Base-by-base conservation (phyloP, 2,113 vertebrate species). In the cattle (Bos taurus) region DNA sequence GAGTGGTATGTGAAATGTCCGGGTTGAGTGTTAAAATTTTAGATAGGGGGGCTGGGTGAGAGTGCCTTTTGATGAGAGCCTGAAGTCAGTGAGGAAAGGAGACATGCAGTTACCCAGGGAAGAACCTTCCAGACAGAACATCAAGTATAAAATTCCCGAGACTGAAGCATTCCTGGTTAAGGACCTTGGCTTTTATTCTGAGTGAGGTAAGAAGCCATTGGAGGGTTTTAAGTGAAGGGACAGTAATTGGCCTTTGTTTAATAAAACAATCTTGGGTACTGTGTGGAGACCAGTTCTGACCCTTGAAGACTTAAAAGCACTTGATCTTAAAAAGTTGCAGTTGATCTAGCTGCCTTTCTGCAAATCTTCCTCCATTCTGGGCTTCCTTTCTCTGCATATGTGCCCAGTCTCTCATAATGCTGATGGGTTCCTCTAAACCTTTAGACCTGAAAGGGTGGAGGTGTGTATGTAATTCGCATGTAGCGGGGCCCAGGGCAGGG, bases 401-500 rank as follows among this genome's bases (percentile, higher is more conserved):
- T 59, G 48, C 60, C 54, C 40, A 17, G 30, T 11, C 4, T n/a
- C 12, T 16, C 19, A 30, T 30, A 6, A 14, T 83, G 7, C 83
- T 40, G 23, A 7, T 33, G 60, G n/a, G 52, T 85, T 84, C 56
- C 10, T 77, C n/a, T 82, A 57, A 48, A 62, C 26, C 54, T 86
- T 82, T 43, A 54, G 43, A 62, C 50, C 83, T 67, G 25, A 74
- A 91, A 88, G 67, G 28, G 23, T 93, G 28, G 40, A 81, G 6
- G 15, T 7, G 8, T 57, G 1, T 57, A 33, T 57, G 1, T 62
- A 33, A 19, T 52, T 78, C 43, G 60, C 19, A 0, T 74, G 25
- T 7, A 2, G 5, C 25, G 12, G 3, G 36, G 62, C 0, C 30
- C 1, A 43, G 23, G 14, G 36, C 0, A 23, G 23, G 3, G 71